Evolutionary conservation across 1,140 invertebrate species (phyloP).

Genomic region (Wiebesia pumilae): DNA sequence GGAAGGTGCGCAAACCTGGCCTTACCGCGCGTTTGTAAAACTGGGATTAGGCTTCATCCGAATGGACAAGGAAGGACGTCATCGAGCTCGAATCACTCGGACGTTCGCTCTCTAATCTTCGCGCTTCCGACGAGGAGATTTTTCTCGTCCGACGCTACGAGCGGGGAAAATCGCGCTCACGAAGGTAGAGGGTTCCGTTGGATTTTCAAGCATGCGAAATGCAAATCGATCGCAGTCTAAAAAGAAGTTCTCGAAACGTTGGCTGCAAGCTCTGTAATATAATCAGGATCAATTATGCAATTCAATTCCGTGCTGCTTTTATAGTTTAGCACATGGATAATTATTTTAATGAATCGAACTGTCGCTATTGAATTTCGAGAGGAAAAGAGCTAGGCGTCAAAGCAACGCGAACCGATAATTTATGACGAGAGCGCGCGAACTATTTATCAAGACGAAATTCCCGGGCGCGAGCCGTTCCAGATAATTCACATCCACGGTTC

Average conservation of each 20-base stretch:
- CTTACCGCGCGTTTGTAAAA: neutral
- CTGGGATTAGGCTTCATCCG: neutral
- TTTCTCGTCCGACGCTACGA: too few relatives aligned
- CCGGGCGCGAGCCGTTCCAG: neutral
- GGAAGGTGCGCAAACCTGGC: neutral
- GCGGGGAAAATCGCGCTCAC: neutral
- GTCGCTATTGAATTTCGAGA: neutral
- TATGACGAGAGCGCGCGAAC: neutral
- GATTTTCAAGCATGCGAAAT: neutral
- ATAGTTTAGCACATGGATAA: neutral
- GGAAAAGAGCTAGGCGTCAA: neutral
- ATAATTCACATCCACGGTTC: neutral
- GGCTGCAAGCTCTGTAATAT: neutral
- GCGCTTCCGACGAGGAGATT: too few relatives aligned
- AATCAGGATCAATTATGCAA: neutral
- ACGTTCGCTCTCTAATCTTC: too few relatives aligned
- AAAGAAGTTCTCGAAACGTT: neutral
- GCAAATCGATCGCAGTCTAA: neutral
- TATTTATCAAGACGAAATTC: neutral
- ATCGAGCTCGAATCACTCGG: too few relatives aligned
- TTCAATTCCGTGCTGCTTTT: neutral
- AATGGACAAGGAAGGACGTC: neutral
- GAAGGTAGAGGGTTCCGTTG: neutral
- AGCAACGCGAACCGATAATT: neutral
- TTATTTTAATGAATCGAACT: constrained; percentile 11